Evolutionary conservation across 2,888 invertebrate species (phyloP).

Genomic region (Anticlea derivata): DNA sequence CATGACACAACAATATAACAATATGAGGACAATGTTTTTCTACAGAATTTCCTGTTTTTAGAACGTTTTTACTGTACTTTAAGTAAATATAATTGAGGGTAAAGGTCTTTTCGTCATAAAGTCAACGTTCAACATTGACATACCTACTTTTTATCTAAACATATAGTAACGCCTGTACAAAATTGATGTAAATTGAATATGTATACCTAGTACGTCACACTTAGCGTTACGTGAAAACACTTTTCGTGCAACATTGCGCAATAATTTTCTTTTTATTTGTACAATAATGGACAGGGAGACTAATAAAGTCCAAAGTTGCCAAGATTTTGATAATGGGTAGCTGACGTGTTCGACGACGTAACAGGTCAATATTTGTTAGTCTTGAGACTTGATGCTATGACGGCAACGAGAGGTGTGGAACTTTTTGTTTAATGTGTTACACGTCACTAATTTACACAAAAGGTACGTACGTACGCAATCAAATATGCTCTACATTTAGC

Average conservation of each 20-base stretch:
- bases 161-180: conserved; percentile 40
- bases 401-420: conserved; percentile 67
- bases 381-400: conserved; percentile 54
- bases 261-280: too few relatives aligned
- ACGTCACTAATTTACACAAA: conserved; percentile 53
- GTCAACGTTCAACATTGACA: conserved; percentile 38
- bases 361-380: conserved; percentile 62
- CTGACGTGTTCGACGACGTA: conserved; percentile 52
- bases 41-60: conserved; percentile 31
- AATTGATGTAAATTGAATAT: conserved; percentile 30
- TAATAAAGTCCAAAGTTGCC: conserved; percentile 6
- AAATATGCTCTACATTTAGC: conserved; percentile 16
- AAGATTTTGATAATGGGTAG: background rate
- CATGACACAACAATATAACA: background rate
- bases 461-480: conserved; percentile 5
- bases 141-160: conserved; percentile 24
- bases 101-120: conserved; percentile 39
- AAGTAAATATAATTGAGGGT: conserved; percentile 32
- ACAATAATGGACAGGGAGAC: background rate
- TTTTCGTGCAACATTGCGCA: too few relatives aligned
- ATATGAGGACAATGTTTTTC: conserved; percentile 4
- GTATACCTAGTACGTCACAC: background rate
- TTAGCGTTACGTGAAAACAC: background rate
- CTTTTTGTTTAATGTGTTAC: conserved; percentile 57
- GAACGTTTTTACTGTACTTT: conserved; percentile 9